phyloP scores from a whole-genome alignment of 2,888 invertebrate genomes.

The Hermodice carunculata region DNA sequence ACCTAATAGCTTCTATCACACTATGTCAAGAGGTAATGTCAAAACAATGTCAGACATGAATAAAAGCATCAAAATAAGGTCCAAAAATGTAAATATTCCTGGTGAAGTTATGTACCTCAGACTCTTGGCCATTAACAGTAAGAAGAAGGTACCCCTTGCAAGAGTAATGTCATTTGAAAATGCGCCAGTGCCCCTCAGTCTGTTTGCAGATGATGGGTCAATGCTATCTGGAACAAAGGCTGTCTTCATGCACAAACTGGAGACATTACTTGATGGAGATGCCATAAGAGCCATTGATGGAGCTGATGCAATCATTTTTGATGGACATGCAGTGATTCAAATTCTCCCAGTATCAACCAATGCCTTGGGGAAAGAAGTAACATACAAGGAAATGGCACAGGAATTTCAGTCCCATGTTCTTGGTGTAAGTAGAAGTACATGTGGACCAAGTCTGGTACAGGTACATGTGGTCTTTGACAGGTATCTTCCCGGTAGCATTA shows the following conservation, averaged over 20 bases:
- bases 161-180: neutral
- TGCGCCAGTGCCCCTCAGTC: neutral
- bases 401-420: neutral
- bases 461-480: constrained; percentile 1
- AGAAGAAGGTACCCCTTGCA: neutral
- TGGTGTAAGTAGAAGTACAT: neutral
- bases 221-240: neutral
- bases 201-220: neutral
- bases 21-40: neutral
- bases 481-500: neutral
- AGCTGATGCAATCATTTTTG: neutral
- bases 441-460: neutral
- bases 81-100: neutral
- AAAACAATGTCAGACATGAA: neutral
- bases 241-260: neutral
- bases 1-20: neutral
- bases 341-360: neutral
- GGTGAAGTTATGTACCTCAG: neutral
- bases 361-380: neutral
- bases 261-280: neutral
- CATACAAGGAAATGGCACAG: neutral
- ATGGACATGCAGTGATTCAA: neutral
- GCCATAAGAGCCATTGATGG: neutral
- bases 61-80: neutral
- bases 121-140: neutral